phyloP scores from a whole-genome alignment of 2,888 invertebrate genomes.

The Metellina segmentata region DNA sequence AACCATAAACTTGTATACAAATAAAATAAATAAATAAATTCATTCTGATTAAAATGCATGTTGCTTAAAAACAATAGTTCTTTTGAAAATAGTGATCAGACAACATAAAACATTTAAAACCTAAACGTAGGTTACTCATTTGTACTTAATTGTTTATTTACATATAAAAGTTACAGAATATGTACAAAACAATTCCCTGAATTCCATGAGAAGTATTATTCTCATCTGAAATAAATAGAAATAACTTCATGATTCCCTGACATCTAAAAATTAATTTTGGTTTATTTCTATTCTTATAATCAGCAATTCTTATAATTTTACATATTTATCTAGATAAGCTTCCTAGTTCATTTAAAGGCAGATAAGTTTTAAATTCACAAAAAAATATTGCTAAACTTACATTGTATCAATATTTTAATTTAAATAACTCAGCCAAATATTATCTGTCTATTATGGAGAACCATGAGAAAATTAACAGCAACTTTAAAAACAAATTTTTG shows the following conservation, averaged over 20 bases:
- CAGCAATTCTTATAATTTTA: too few species aligned
- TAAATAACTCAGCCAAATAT: too few species aligned
- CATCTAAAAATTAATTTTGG: neutral
- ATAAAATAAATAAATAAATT: conserved; percentile 70
- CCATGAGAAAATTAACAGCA: too few species aligned
- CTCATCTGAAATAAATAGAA: conserved; percentile 31
- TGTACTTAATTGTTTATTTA: conserved; percentile 56
- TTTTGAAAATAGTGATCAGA: conserved; percentile 54
- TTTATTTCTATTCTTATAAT: too few species aligned
- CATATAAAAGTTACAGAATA: conserved; percentile 36
- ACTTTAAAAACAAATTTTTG: too few species aligned
- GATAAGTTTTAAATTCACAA: too few species aligned
- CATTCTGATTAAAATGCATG: conserved; percentile 30
- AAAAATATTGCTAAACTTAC: too few species aligned
- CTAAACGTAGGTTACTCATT: conserved; percentile 44
- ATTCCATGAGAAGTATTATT: conserved; percentile 37
- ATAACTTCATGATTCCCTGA: conserved; percentile 17
- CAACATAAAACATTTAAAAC: conserved; percentile 51
- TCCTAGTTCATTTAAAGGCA: too few species aligned
- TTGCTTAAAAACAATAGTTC: conserved; percentile 35
- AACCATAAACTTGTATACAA: conserved; percentile 49
- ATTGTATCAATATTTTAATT: too few species aligned
- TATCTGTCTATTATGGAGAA: too few species aligned
- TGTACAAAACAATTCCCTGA: conserved; percentile 67
- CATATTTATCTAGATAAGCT: too few species aligned